These are phyloP conservation scores for Myotis daubentonii DNA, from an alignment of 2,797 vertebrate species.

Conservation along the genomic window DNA sequence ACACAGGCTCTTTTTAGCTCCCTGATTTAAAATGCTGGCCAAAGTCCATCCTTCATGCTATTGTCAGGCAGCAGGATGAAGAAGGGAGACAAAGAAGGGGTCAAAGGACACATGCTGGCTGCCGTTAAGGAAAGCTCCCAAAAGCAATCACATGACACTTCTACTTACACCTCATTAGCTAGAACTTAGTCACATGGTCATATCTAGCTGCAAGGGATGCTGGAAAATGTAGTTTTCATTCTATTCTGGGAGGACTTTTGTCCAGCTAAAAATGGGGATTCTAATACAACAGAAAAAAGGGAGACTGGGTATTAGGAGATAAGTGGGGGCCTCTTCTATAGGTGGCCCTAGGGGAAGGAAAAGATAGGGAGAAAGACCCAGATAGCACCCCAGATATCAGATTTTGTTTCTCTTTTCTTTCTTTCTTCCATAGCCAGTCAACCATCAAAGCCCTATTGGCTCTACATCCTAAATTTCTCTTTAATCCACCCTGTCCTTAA, in stretches of 20 bases:
- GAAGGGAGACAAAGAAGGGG: not conserved
- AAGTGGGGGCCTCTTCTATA: not conserved
- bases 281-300: not conserved
- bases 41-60: not conserved
- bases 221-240: conserved; percentile 50
- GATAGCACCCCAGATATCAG: not conserved
- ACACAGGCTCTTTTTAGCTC: not conserved
- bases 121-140: not conserved
- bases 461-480: not conserved
- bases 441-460: not conserved
- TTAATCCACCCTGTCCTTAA: not conserved
- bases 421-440: not conserved
- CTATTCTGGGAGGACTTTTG: not conserved
- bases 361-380: not conserved
- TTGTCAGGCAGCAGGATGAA: not conserved
- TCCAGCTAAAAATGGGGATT: not conserved
- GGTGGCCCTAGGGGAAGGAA: not conserved
- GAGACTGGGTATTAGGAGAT: not conserved
- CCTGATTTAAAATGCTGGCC: not conserved
- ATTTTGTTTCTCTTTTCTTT: not conserved
- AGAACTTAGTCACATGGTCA: not conserved
- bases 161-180: not conserved
- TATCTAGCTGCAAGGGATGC: conserved; percentile 52
- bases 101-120: not conserved
- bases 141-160: not conserved